Percentiles rank a stretch among this genome's conserved stretches.
Evolutionary conservation across 2,113 vertebrate species (phyloP).

Genomic region (Galbula dea): DNA sequence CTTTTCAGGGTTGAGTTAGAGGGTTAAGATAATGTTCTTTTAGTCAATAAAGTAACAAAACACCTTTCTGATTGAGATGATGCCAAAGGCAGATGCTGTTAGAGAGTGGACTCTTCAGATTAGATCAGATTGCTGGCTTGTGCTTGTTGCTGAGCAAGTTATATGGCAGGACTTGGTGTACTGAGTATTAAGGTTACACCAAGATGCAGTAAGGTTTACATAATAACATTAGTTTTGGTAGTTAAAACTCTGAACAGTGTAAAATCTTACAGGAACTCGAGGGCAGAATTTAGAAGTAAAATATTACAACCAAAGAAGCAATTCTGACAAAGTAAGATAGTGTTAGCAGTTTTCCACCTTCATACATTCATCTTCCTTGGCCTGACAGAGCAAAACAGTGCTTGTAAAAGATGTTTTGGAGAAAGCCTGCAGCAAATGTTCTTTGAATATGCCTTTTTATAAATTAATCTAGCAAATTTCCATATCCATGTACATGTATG

Average conservation of each 20-base stretch:
- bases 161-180: background rate
- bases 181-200: background rate
- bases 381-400: background rate
- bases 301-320: background rate
- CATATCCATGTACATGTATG: background rate
- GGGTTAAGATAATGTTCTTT: background rate
- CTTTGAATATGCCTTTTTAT: background rate
- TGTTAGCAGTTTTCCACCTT: background rate
- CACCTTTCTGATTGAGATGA: background rate
- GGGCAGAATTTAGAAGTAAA: background rate
- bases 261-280: background rate
- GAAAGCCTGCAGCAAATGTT: background rate
- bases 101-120: background rate
- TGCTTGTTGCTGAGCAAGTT: background rate
- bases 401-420: background rate
- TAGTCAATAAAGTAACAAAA: background rate
- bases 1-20: background rate
- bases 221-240: background rate
- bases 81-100: background rate
- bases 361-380: background rate
- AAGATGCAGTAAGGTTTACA: background rate
- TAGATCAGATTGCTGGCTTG: rapidly evolving
- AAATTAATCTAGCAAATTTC: background rate
- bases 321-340: background rate
- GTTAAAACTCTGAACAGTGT: background rate